These are phyloP conservation scores for Lasius fuliginosus DNA, from an alignment of 2,888 invertebrate genomes.

Conservation along the genomic window DNA sequence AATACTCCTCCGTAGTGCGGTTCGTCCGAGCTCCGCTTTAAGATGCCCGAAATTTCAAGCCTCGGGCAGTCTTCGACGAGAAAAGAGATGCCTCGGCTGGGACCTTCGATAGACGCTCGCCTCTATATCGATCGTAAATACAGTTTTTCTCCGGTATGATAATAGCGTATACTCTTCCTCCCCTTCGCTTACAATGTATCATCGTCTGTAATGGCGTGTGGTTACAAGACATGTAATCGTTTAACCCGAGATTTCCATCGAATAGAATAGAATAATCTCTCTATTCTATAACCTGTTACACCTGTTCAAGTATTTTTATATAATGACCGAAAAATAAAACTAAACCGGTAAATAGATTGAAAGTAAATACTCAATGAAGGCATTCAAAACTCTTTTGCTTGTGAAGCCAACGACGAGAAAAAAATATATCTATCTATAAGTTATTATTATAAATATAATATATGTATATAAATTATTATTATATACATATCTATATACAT, in stretches of 20 bases:
- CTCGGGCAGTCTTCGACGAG: neutral
- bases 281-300: neutral
- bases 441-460: no score
- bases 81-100: constrained; percentile 15
- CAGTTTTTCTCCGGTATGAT: neutral
- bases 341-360: neutral
- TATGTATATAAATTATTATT: no score
- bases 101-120: neutral
- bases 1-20: constrained; percentile 23
- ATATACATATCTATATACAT: neutral
- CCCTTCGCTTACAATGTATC: constrained; percentile 13
- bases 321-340: neutral
- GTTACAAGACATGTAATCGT: constrained; percentile 9
- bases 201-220: neutral
- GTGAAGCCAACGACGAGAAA: neutral
- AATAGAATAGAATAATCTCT: constrained; percentile 19
- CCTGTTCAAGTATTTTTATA: neutral
- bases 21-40: neutral
- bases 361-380: neutral
- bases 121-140: constrained; percentile 26
- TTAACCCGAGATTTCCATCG: neutral
- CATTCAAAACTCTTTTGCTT: neutral
- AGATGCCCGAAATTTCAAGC: constrained; percentile 1
- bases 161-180: constrained; percentile 5
- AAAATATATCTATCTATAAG: neutral